Evolutionary conservation across 2,113 vertebrate species (phyloP).

Genomic region (Tiliqua scincoides): DNA sequence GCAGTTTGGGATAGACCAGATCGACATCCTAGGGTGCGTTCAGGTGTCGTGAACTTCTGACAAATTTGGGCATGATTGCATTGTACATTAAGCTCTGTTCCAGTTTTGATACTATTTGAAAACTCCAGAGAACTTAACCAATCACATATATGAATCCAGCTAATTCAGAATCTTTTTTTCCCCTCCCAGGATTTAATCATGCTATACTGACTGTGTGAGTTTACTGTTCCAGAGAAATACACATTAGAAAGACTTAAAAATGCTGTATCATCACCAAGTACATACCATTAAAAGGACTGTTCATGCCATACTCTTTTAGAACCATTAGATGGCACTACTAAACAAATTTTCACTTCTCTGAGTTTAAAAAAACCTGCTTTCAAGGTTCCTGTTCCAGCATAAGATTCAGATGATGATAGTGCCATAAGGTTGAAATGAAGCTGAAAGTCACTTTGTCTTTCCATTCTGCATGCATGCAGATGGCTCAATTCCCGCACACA

Average conservation of each 20-base stretch:
- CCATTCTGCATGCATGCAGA: background rate
- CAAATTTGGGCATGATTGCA: background rate
- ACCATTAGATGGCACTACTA: conserved; percentile 35
- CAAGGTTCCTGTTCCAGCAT: background rate
- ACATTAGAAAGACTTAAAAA: background rate
- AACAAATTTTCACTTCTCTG: accelerated
- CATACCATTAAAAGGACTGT: background rate
- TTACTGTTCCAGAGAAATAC: background rate
- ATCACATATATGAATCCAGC: background rate
- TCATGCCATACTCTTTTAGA: accelerated
- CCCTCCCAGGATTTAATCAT: background rate
- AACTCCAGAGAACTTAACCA: background rate
- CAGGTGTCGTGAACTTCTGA: background rate
- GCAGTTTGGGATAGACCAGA: too few species aligned
- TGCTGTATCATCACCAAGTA: background rate
- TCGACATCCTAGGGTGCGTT: background rate
- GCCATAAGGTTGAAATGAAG: background rate
- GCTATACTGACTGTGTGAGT: too few species aligned
- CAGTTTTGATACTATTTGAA: background rate
- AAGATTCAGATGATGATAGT: background rate
- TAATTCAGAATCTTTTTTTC: background rate
- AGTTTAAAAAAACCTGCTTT: accelerated
- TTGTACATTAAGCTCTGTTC: background rate
- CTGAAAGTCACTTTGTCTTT: too few species aligned
- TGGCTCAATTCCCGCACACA: background rate